Percentiles rank a stretch among this genome's conserved stretches.
Evolutionary conservation across 2,888 invertebrate genomes (phyloP).

Genomic region (Eilema depressum): DNA sequence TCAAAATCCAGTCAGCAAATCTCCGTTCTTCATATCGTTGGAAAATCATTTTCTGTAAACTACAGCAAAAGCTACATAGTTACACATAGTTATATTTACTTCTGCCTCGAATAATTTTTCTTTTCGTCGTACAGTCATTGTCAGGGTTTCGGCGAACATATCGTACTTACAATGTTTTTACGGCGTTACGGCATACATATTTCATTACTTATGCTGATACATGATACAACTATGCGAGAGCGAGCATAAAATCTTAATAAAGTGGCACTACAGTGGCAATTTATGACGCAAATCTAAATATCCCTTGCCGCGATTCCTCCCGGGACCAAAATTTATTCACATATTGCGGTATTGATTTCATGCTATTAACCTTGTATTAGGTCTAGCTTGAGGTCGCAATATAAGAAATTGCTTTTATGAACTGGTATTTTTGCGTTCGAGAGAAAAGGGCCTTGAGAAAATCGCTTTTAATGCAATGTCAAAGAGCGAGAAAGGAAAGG

Average conservation of each 20-base stretch:
- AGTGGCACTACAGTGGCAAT: slow-evolving; percentile 49
- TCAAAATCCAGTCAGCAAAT: slow-evolving; percentile 36
- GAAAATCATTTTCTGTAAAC: slow-evolving; percentile 32
- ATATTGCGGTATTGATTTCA: slow-evolving; percentile 38
- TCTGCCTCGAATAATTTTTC: slow-evolving; percentile 21
- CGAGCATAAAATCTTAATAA: slow-evolving; percentile 63
- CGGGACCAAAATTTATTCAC: slow-evolving; percentile 45
- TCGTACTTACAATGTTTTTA: slow-evolving; percentile 49
- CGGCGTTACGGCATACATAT: slow-evolving; percentile 59
- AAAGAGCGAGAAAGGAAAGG: not conserved
- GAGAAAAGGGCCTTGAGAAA: not conserved
- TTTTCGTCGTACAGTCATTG: slow-evolving; percentile 21
- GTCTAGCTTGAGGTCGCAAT: not conserved
- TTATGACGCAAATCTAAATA: slow-evolving; percentile 53
- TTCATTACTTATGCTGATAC: slow-evolving; percentile 59
- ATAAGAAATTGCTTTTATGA: not conserved
- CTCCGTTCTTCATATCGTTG: slow-evolving; percentile 26
- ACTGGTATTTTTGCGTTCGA: not conserved
- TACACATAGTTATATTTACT: slow-evolving; percentile 20
- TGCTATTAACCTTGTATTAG: slow-evolving; percentile 28
- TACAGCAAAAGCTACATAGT: slow-evolving; percentile 8
- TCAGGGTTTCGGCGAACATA: slow-evolving; percentile 41
- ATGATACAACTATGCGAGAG: slow-evolving; percentile 54
- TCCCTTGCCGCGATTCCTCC: slow-evolving; percentile 38
- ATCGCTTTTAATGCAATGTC: not conserved